phyloP scores from a whole-genome alignment of 53 echinoderm and acorn worm genomes.

The Astropecten irregularis region DNA sequence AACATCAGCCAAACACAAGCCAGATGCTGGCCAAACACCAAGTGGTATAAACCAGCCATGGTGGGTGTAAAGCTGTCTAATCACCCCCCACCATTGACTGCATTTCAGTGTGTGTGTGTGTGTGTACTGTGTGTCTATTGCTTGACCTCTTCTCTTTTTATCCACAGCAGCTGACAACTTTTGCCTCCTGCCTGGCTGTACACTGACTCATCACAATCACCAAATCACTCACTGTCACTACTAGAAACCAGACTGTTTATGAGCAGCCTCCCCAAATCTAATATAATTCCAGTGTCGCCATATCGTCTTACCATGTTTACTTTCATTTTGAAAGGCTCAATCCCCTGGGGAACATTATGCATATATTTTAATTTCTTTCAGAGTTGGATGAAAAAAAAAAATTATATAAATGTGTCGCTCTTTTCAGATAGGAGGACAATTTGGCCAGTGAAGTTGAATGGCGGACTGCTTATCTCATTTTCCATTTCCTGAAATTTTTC shows the following conservation, averaged over 20 bases:
- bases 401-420: too few species aligned
- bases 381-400: too few species aligned
- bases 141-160: constrained; percentile 61
- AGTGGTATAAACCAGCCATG: constrained; percentile 19
- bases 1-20: not conserved
- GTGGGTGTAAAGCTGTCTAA: constrained; percentile 1
- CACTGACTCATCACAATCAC: constrained; percentile 30
- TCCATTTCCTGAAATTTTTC: too few species aligned
- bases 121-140: constrained; percentile 51
- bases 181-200: constrained; percentile 16
- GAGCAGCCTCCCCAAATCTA: not conserved
- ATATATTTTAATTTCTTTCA: too few species aligned
- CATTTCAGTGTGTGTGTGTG: too few species aligned
- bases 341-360: too few species aligned
- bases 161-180: constrained; percentile 52
- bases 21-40: not conserved
- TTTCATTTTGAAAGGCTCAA: too few species aligned
- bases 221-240: not conserved
- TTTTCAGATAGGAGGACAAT: too few species aligned
- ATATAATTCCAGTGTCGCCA: not conserved
- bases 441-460: too few species aligned
- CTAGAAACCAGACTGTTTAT: not conserved
- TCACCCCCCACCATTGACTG: constrained; percentile 44
- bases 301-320: not conserved
- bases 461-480: too few species aligned